Percentiles rank a stretch among this genome's conserved stretches.
phyloP scores from a whole-genome alignment of 2,797 vertebrate genomes.

The Poeciliopsis gracilis region DNA sequence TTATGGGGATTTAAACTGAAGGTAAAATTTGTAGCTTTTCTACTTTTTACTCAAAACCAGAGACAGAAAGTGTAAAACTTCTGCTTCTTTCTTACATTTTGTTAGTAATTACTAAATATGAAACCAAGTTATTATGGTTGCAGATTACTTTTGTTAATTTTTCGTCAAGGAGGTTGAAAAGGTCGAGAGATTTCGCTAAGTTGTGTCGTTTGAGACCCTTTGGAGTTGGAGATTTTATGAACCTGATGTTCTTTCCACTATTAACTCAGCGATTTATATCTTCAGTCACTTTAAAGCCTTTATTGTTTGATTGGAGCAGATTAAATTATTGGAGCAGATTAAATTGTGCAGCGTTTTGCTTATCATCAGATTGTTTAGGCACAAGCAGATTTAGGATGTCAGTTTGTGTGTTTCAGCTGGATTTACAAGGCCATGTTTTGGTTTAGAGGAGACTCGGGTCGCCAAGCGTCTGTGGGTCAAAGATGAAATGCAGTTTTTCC shows the following conservation, averaged over 20 bases:
- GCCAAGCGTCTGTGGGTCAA: conserved; percentile 39
- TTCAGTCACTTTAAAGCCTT: background rate
- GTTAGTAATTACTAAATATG: background rate
- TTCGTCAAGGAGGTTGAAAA: background rate
- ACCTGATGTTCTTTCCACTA: background rate
- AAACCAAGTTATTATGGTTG: background rate
- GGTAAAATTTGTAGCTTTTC: background rate
- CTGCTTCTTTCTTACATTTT: too few species aligned
- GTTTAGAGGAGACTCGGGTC: conserved; percentile 36
- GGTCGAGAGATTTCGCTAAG: background rate
- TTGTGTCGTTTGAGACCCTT: background rate
- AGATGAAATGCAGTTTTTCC: conserved; percentile 58
- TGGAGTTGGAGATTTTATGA: background rate
- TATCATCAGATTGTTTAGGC: conserved; percentile 36
- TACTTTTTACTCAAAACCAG: background rate
- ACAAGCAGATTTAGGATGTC: conserved; percentile 44
- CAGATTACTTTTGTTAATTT: background rate
- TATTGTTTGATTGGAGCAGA: conserved; percentile 2
- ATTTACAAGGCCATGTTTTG: conserved; percentile 50
- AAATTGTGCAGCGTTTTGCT: background rate
- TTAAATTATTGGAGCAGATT: background rate
- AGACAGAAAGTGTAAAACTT: background rate
- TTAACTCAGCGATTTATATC: conserved; percentile 22
- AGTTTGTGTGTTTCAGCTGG: conserved; percentile 54
- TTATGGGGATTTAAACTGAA: background rate